Evolutionary conservation across 2,113 vertebrate genomes (phyloP), one percentile per base, ranked within the genome.

Genomic region (Glaucidium brasilianum): DNA sequence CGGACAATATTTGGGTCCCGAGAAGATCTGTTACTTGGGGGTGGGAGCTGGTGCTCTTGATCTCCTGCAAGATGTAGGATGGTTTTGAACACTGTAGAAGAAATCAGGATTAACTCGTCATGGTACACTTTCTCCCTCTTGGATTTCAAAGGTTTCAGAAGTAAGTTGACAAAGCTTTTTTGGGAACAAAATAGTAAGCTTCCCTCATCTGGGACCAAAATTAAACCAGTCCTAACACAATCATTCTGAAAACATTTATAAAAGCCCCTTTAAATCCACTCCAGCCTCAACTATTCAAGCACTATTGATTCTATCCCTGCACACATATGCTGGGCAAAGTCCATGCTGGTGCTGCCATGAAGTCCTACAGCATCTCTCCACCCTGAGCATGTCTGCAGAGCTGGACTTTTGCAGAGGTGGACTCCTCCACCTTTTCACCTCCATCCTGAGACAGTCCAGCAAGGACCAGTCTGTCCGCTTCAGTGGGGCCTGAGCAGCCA

Each of bases 401-500:
- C 22, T 12, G 16, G 15, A 25, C 6, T 52, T 5, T 45, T 2
- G 0, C 21, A 53, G n/a, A 63, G 19, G 19, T 13, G 16, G 15
- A 25, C 6, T 52, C 6, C 8, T 43, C 27, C 16, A 22, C 32
- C 19, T 41, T 67, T 63, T 79, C 49, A 47, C 52, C 26, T 71
- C 45, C 18, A 11, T 29, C 55, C 34, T 32, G 25, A 52, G 20
- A 43, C n/a, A 90, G 45, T 30, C 12, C 74, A 59, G 34, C n/a
- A 47, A n/a, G 50, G 56, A 80, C 56, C 56, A 43, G 34, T 19
- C 22, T 0, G 0, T 4, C 25, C 47, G 69, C 25, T 7, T 37
- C 0, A 4, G 12, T 0, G 0, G 29, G 19, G 25, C 5, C 6
- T 5, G 35, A 78, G 30, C 39, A 72, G 71, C 17, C 3, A 2